phyloP scores from a whole-genome alignment of 2,797 vertebrate genomes.

The Perdix hodgsoniae region DNA sequence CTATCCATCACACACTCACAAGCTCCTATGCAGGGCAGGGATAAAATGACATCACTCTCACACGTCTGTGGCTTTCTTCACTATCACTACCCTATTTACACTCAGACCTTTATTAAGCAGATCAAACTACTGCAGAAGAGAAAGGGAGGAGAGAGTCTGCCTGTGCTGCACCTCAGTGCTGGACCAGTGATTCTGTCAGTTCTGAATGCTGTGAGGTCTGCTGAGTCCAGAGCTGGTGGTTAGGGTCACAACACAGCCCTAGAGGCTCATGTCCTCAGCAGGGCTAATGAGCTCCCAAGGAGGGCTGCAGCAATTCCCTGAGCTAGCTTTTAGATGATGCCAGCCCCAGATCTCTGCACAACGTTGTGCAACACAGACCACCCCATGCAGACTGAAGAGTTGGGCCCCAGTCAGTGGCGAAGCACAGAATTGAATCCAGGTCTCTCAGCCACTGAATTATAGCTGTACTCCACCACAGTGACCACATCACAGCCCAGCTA shows the following conservation, averaged over 20 bases:
- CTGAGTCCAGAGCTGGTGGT: not conserved
- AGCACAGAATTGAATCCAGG: constrained; percentile 1
- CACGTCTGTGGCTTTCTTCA: accelerated
- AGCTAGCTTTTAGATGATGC: not conserved
- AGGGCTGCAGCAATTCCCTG: not conserved
- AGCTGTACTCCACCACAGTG: not conserved
- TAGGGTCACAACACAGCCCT: not conserved
- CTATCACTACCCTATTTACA: not conserved
- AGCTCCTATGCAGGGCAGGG: not conserved
- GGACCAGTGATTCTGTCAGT: not conserved
- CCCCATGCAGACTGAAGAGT: not conserved
- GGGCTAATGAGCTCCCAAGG: not conserved
- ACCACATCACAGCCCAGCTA: not conserved
- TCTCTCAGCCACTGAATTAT: not conserved
- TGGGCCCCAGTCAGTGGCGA: not conserved
- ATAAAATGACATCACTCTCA: not conserved
- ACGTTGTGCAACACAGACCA: not conserved
- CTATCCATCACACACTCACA: not conserved
- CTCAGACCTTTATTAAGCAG: not conserved
- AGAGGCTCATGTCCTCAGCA: not conserved
- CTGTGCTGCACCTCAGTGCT: not conserved
- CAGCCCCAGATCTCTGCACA: not conserved
- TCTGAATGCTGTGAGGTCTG: not conserved
- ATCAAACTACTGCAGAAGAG: not conserved
- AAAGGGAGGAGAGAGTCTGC: not conserved